These are phyloP conservation scores for Drosophila histrio DNA, from an alignment of 2,888 invertebrate genomes.

Conservation along the genomic window DNA sequence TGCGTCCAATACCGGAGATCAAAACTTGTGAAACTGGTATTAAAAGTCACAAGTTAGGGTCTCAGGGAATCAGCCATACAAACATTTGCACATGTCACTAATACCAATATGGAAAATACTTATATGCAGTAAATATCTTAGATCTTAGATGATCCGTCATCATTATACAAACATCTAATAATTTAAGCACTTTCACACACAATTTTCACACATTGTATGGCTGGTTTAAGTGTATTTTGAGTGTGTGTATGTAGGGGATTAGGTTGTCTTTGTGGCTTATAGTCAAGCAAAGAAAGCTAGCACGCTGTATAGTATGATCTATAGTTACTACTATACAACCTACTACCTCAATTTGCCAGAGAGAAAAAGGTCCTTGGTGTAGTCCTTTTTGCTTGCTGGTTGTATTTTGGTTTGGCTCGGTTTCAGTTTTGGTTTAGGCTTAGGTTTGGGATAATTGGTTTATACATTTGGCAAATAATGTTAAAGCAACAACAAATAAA, in stretches of 20 bases:
- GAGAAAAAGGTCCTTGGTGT: conserved; percentile 77
- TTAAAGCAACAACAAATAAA: conserved; percentile 10
- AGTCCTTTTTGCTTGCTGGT: conserved; percentile 58
- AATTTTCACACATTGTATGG: conserved; percentile 47
- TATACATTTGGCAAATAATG: conserved; percentile 14
- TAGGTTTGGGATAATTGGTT: conserved; percentile 14
- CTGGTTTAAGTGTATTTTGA: conserved; percentile 17
- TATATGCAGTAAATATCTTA: conserved; percentile 23
- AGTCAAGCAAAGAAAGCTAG: conserved; percentile 85
- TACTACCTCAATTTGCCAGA: conserved; percentile 85
- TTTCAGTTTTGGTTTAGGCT: conserved; percentile 24
- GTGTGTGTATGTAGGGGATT: conserved; percentile 8
- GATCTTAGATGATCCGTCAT: conserved; percentile 1
- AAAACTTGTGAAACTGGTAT: conserved; percentile 85
- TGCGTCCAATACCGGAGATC: conserved; percentile 85
- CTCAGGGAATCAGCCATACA: conserved; percentile 85
- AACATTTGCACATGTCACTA: conserved; percentile 82
- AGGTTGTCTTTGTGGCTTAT: conserved; percentile 73
- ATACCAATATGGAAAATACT: conserved; percentile 65
- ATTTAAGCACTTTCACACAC: conserved; percentile 32
- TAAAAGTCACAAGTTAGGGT: conserved; percentile 85
- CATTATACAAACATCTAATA: neutral
- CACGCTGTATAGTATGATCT: conserved; percentile 84
- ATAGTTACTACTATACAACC: conserved; percentile 84
- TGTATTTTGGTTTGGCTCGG: conserved; percentile 21